Evolutionary conservation across 2,888 invertebrate species (phyloP).

Genomic region (Carterocephalus palaemon): DNA sequence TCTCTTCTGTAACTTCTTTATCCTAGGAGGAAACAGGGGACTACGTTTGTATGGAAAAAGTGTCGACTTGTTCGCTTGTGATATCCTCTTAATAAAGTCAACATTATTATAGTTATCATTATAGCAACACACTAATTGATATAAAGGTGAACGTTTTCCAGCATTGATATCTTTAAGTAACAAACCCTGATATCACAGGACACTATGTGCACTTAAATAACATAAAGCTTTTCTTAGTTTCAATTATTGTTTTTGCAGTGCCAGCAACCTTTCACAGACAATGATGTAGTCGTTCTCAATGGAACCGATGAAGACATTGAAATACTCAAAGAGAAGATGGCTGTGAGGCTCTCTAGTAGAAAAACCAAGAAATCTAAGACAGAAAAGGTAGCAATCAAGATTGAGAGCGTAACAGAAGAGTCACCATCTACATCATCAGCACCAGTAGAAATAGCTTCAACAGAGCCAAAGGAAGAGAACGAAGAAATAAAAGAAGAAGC

Average conservation of each 20-base stretch:
- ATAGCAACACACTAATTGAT: too few relatives aligned
- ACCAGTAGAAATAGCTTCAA: conserved; percentile 11
- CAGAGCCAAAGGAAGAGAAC: conserved; percentile 42
- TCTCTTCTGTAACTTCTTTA: too few relatives aligned
- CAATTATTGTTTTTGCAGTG: conserved; percentile 79
- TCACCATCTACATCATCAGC: conserved; percentile 38
- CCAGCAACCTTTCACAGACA: conserved; percentile 85
- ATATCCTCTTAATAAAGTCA: too few relatives aligned
- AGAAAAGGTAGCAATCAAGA: conserved; percentile 43
- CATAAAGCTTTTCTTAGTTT: too few relatives aligned
- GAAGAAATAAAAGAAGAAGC: conserved; percentile 63
- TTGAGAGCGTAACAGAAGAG: conserved; percentile 46
- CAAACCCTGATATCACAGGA: too few relatives aligned
- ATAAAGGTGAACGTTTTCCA: too few relatives aligned
- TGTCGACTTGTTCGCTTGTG: too few relatives aligned
- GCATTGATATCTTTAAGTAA: too few relatives aligned
- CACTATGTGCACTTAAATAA: too few relatives aligned
- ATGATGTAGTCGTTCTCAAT: conserved; percentile 93
- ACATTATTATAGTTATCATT: too few relatives aligned
- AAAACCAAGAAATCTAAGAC: conserved; percentile 82
- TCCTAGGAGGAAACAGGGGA: too few relatives aligned
- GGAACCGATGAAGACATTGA: conserved; percentile 88
- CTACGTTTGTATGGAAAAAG: too few relatives aligned
- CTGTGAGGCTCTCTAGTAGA: conserved; percentile 82
- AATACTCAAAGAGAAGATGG: conserved; percentile 81